Percentiles rank a stretch among this genome's conserved stretches.
phyloP scores from a whole-genome alignment of 2,113 vertebrate genomes.

The Rissa tridactyla region DNA sequence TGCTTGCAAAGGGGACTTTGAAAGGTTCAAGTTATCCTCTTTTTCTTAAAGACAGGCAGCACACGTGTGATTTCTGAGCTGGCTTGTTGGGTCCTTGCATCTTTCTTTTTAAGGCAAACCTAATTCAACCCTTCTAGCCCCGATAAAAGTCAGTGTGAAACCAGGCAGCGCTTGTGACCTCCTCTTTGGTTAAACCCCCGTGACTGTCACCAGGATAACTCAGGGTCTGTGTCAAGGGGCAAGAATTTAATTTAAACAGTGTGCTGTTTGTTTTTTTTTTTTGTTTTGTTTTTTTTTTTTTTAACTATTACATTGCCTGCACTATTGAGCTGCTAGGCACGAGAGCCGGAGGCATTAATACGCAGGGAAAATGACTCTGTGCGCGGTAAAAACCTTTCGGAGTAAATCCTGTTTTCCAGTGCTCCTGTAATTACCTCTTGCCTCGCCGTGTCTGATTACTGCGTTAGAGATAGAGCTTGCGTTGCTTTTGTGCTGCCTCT shows the following conservation, averaged over 20 bases:
- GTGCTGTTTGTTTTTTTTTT: background rate
- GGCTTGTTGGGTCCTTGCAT: background rate
- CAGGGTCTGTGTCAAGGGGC: background rate
- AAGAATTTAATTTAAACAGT: background rate
- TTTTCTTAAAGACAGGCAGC: background rate
- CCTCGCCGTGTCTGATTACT: background rate
- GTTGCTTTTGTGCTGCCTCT: background rate
- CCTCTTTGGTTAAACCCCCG: background rate
- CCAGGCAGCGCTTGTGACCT: rapidly evolving
- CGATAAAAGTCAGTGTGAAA: rapidly evolving
- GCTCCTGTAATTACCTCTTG: conserved; percentile 23
- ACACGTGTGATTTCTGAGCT: background rate
- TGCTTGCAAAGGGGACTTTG: background rate
- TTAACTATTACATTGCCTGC: background rate
- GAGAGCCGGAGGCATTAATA: background rate
- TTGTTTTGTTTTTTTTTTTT: background rate
- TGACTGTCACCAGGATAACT: background rate
- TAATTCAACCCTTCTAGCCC: background rate
- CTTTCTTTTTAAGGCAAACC: background rate
- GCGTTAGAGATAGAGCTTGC: background rate
- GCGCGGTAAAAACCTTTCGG: background rate
- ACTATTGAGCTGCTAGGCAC: background rate
- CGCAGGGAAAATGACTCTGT: rapidly evolving
- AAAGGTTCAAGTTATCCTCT: background rate
- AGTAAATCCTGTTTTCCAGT: conserved; percentile 22